phyloP scores from a whole-genome alignment of 1,140 invertebrate species.

The Drosophila seguyi region DNA sequence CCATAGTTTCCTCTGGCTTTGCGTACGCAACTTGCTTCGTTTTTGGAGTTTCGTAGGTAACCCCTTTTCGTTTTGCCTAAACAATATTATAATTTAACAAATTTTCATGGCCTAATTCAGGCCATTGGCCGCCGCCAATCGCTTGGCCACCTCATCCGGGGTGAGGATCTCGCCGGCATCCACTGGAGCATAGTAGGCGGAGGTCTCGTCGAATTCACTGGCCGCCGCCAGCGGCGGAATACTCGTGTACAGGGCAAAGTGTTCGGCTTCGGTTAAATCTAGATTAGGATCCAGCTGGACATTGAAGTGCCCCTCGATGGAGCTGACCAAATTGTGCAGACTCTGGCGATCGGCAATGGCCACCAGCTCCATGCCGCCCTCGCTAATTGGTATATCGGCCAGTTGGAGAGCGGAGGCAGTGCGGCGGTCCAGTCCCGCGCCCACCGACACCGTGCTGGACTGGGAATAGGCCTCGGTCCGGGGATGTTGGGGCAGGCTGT shows the following conservation, averaged over 20 bases:
- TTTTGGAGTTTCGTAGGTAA: conserved; percentile 19
- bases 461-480: conserved; percentile 73
- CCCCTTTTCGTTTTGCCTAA: conserved; percentile 30
- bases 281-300: conserved; percentile 85
- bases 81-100: conserved; percentile 22
- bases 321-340: conserved; percentile 76
- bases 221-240: conserved; percentile 93
- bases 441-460: conserved; percentile 78
- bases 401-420: conserved; percentile 83
- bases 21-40: conserved; percentile 14
- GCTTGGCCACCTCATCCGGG: conserved; percentile 79
- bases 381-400: conserved; percentile 81
- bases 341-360: conserved; percentile 84
- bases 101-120: conserved; percentile 32
- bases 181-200: conserved; percentile 93
- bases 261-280: conserved; percentile 93
- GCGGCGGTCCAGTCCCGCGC: conserved; percentile 72
- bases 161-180: conserved; percentile 89
- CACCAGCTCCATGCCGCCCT: conserved; percentile 84
- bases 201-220: conserved; percentile 94
- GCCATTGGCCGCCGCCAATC: conserved; percentile 66
- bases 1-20: background rate
- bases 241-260: conserved; percentile 93
- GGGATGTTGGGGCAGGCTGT: conserved; percentile 66
- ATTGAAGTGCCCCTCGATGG: conserved; percentile 81